A percentile compares a stretch with the other conserved stretches of the same genome.
phyloP scores from a whole-genome alignment of 2,888 invertebrate species.

The Phyto melanocephala region DNA sequence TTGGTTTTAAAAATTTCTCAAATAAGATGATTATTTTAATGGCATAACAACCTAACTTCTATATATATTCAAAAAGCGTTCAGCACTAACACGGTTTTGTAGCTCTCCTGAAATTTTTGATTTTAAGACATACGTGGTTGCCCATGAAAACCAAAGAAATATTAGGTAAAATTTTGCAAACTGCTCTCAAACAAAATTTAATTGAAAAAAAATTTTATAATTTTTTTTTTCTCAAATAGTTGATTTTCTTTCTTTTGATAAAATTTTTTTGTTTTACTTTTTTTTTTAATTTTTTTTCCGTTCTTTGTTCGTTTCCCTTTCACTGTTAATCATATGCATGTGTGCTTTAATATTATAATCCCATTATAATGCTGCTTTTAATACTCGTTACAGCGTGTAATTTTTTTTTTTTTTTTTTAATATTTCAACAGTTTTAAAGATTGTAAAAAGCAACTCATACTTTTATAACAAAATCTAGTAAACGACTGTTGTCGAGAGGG shows the following conservation, averaged over 20 bases:
- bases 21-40: no score
- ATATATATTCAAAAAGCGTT: no score
- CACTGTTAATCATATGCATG: conserved; percentile 50
- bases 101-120: no score
- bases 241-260: neutral
- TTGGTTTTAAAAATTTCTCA: no score
- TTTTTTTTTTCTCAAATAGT: neutral
- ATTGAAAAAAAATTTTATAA: no score
- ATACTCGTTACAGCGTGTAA: conserved; percentile 54
- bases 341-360: conserved; percentile 60
- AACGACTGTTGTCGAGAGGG: neutral
- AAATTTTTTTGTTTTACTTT: neutral
- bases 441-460: neutral
- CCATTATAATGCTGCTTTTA: conserved; percentile 62
- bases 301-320: neutral
- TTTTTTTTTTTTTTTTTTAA: conserved; percentile 13
- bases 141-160: no score
- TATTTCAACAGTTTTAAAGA: conserved; percentile 52
- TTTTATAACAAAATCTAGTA: neutral
- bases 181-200: no score
- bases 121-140: no score
- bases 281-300: neutral
- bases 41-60: no score
- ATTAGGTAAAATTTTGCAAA: no score
- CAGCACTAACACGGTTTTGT: no score